These are phyloP conservation scores for Euclidia mi DNA, from an alignment of 2,888 invertebrate species.

Conservation along the genomic window DNA sequence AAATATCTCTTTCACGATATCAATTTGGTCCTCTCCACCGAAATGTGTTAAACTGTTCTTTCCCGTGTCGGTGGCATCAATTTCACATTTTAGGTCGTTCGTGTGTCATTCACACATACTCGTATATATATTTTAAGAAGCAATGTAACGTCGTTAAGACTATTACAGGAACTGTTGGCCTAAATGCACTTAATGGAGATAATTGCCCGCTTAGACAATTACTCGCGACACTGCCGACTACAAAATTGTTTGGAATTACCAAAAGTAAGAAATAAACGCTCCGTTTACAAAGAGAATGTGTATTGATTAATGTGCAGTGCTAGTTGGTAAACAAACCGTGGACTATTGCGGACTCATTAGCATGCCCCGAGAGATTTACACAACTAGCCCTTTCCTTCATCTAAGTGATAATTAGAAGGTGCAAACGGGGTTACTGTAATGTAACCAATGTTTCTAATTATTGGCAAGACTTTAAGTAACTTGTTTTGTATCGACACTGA, in stretches of 20 bases:
- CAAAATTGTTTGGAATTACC: constrained; percentile 58
- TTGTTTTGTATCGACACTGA: too few species aligned
- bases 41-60: constrained; percentile 15
- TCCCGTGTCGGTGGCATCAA: constrained; percentile 16
- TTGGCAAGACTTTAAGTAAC: background rate
- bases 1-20: constrained; percentile 15
- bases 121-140: constrained; percentile 20
- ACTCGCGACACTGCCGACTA: constrained; percentile 51
- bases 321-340: constrained; percentile 80
- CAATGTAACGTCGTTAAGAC: constrained; percentile 47
- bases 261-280: constrained; percentile 48
- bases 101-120: constrained; percentile 51
- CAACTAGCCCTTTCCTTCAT: constrained; percentile 56
- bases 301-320: constrained; percentile 79
- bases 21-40: constrained; percentile 26
- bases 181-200: constrained; percentile 62
- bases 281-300: constrained; percentile 61
- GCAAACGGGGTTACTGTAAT: constrained; percentile 3
- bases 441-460: background rate
- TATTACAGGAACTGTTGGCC: constrained; percentile 57
- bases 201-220: constrained; percentile 65
- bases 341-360: constrained; percentile 74
- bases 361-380: constrained; percentile 59
- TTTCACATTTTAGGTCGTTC: constrained; percentile 30
- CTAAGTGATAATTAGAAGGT: constrained; percentile 17